Evolutionary conservation across 35 echinoderm and acorn worm genomes (phyloP).

Genomic region (Acanthaster planci): DNA sequence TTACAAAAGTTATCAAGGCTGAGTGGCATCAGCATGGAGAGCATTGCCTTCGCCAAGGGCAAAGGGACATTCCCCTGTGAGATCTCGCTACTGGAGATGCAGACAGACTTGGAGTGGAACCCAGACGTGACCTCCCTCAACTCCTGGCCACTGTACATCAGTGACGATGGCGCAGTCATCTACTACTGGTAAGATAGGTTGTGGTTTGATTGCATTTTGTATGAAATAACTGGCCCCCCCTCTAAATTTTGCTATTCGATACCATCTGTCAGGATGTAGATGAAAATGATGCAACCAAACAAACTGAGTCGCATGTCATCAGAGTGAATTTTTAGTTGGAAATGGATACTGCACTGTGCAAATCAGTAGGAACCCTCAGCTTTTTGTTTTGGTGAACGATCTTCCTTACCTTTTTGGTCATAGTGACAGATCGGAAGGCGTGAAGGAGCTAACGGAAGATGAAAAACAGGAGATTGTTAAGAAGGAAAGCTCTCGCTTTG

Average conservation of each 20-base stretch:
- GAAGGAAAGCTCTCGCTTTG: constrained; percentile 72
- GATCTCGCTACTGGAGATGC: constrained; percentile 87
- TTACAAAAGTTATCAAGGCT: constrained; percentile 61
- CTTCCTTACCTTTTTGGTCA: background rate
- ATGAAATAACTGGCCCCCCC: too few species aligned
- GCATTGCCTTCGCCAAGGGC: constrained; percentile 91
- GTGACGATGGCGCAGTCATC: constrained; percentile 93
- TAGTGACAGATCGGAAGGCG: constrained; percentile 75
- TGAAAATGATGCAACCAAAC: too few species aligned
- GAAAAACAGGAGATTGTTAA: constrained; percentile 91
- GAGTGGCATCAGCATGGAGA: constrained; percentile 65
- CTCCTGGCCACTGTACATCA: constrained; percentile 94
- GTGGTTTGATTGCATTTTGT: too few species aligned
- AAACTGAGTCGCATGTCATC: too few species aligned
- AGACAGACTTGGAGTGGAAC: constrained; percentile 93
- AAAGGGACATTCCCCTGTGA: constrained; percentile 92
- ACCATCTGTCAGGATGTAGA: too few species aligned
- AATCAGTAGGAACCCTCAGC: too few species aligned
- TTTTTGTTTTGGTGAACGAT: background rate
- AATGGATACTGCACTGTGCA: too few species aligned
- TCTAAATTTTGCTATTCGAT: too few species aligned
- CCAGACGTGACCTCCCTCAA: constrained; percentile 81
- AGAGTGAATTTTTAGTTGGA: too few species aligned
- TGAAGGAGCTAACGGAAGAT: constrained; percentile 82
- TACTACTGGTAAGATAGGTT: constrained; percentile 98